Evolutionary conservation across 2,888 invertebrate species (phyloP).

Genomic region (Timema cristinae): DNA sequence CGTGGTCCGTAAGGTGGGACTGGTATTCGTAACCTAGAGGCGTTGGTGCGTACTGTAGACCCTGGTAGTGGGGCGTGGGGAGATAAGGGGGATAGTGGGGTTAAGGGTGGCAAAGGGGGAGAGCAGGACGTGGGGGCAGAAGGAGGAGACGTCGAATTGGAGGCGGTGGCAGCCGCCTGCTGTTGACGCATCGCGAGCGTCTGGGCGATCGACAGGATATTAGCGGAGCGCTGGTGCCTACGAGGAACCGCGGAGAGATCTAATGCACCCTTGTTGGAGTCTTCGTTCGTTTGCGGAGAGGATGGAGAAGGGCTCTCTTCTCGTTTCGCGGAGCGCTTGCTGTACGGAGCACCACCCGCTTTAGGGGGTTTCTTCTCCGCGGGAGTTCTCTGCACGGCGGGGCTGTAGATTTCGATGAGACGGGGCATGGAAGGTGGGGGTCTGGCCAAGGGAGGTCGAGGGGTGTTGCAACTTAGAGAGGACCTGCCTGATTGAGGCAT

Average conservation of each 20-base stretch:
- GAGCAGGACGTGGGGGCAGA: slow-evolving; percentile 16
- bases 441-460: not conserved
- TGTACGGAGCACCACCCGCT: not conserved
- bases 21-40: no score
- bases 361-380: not conserved
- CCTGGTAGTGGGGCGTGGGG: no score
- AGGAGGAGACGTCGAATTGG: slow-evolving; percentile 20
- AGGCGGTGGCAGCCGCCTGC: slow-evolving; percentile 14
- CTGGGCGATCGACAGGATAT: slow-evolving; percentile 20
- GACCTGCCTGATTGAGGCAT: no score
- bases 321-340: not conserved
- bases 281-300: not conserved
- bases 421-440: not conserved
- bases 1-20: not conserved
- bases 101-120: slow-evolving; percentile 10
- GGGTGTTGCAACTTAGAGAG: not conserved
- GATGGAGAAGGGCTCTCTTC: not conserved
- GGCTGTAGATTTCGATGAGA: slow-evolving; percentile 17
- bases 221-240: not conserved
- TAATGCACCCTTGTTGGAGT: slow-evolving; percentile 18
- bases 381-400: not conserved
- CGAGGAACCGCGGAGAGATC: slow-evolving; percentile 24
- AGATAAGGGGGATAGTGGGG: not conserved
- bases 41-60: no score
- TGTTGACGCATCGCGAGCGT: slow-evolving; percentile 19